These are phyloP conservation scores for Columbina picui DNA, from an alignment of 2,113 vertebrate genomes.

Conservation along the genomic window DNA sequence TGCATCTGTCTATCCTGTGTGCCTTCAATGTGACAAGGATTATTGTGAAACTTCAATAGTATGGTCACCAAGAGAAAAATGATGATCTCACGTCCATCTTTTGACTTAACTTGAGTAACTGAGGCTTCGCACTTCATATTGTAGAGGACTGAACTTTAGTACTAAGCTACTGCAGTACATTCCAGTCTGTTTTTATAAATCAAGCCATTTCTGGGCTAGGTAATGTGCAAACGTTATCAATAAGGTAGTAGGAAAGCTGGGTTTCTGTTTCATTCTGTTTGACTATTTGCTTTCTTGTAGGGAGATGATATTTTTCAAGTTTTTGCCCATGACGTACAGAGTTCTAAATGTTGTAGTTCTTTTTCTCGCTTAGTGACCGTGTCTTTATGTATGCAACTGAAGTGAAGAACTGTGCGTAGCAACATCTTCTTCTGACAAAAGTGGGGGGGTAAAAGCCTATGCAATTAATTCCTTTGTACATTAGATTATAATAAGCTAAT, in stretches of 20 bases:
- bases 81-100: rapidly evolving
- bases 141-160: neutral
- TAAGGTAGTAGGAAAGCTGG: neutral
- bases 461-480: neutral
- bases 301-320: neutral
- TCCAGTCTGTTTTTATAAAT: neutral
- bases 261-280: neutral
- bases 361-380: rapidly evolving
- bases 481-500: neutral
- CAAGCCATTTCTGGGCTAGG: neutral
- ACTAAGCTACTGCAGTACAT: neutral
- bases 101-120: neutral
- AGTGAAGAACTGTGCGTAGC: neutral
- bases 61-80: rapidly evolving
- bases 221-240: neutral
- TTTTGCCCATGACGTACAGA: rapidly evolving
- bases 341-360: neutral
- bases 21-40: neutral
- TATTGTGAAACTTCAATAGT: neutral
- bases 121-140: neutral
- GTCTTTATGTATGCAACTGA: neutral
- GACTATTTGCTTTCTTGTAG: neutral
- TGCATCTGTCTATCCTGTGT: neutral
- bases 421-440: neutral
- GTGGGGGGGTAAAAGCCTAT: too few species aligned